Percentiles rank a stretch among this genome's conserved stretches.
These are phyloP conservation scores for Bellardia bayeri DNA, from an alignment of 2,888 invertebrate genomes.

Conservation along the genomic window DNA sequence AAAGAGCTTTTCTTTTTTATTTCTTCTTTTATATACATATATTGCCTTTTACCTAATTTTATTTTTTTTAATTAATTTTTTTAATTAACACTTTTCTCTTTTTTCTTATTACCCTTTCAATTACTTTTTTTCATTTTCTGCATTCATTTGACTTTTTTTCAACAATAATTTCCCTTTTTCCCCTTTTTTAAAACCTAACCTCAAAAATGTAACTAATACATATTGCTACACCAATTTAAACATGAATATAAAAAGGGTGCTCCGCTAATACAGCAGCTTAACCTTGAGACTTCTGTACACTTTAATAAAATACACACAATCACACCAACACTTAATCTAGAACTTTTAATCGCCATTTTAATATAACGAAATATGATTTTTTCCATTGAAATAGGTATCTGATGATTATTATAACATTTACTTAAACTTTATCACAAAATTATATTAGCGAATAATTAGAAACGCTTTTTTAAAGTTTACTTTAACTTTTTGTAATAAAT, in stretches of 20 bases:
- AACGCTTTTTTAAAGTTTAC: not conserved
- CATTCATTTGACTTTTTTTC: not conserved
- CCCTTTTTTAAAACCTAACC: not conserved
- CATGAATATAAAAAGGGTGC: not conserved
- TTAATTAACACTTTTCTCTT: no score
- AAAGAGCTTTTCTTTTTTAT: no score
- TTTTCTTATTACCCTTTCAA: no score
- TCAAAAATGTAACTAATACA: not conserved
- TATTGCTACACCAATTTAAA: not conserved
- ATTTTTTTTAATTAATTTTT: not conserved
- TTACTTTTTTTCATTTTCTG: no score
- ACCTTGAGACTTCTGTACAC: not conserved
- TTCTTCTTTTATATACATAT: not conserved
- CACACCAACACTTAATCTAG: not conserved
- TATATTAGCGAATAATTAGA: not conserved
- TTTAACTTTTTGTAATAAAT: not conserved
- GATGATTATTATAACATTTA: not conserved
- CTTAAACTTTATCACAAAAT: not conserved
- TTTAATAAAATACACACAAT: not conserved
- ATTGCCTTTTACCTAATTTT: not conserved
- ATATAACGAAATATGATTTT: not conserved
- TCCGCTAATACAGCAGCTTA: not conserved
- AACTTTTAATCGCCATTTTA: not conserved
- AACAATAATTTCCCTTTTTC: not conserved
- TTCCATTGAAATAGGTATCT: no score